Base-by-base conservation (phyloP, 2,888 invertebrate genomes). In the Melikaiella ostensackeni region DNA sequence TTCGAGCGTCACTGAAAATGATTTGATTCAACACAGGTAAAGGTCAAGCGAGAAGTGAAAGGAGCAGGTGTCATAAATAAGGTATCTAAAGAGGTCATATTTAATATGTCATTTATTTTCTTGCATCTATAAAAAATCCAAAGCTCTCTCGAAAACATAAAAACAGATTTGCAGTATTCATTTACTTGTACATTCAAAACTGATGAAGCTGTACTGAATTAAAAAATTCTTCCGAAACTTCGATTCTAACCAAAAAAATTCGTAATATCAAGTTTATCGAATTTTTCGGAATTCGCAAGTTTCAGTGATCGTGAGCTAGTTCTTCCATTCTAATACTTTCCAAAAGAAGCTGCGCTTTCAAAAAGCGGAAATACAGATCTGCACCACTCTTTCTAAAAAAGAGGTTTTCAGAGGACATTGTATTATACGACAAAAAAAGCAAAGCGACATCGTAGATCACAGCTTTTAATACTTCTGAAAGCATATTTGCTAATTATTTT, bases 1-100 rank as follows among this genome's bases (percentile, higher is more conserved):
- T 77, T 84, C 90, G 27, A 91, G 87, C 76, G 88, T 89, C 33
- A 81, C 86, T 27, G 90, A 90, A 75, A 84, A 81, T 33, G 88
- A 91, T 81, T 84, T 89, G 46, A 86, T 90, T 76, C 87, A 88
- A 80, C 86, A 87, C 74, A 88, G 88, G 82, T 89, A 90, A 85
- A 83, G 70, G 70, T 50, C 46, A n/a, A 70, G 70, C 50, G 30
- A 9, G 13, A n/a, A 70, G 50, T 70, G 50, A 70, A 70, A 70
- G 70, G 30, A 55, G 33, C 38, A n/a, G 66, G 50, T 70, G 33
- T 50, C 50, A 55, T 33, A 55, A 13, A 13, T 50, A 70, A 55
- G 30, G 46, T 70, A n/a, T 70, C 30, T 33, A 33, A 70, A 55
- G 50, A 30, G 70, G n/a, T 50, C 50, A 55, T 70, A 70, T 50